A percentile compares a stretch with the other conserved stretches of the same genome.
Evolutionary conservation across 2,797 vertebrate genomes (phyloP).

Genomic region (Triplophysa yarkandensis): DNA sequence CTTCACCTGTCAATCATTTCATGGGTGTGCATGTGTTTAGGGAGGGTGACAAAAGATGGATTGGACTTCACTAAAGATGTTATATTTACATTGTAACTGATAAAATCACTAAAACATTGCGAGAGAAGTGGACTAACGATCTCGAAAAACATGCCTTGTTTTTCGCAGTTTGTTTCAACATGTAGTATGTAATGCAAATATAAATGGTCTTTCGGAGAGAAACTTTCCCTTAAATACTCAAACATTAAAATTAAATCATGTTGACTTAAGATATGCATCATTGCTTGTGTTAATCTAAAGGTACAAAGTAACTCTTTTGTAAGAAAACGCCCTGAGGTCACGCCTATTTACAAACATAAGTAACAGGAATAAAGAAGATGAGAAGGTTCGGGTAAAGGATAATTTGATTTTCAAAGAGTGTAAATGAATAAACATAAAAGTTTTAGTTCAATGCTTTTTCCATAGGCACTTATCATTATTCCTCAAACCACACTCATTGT

Average conservation of each 20-base stretch:
- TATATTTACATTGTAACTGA: not conserved
- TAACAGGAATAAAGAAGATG: not conserved
- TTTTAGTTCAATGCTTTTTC: constrained; percentile 63
- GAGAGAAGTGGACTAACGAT: not conserved
- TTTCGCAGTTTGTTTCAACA: no score
- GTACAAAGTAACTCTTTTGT: not conserved
- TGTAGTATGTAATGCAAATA: not conserved
- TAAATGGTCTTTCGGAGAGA: no score
- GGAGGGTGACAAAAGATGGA: constrained; percentile 22
- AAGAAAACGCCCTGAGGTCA: constrained; percentile 1
- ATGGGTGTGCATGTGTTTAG: not conserved
- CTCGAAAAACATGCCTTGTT: no score
- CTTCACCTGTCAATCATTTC: constrained; percentile 17
- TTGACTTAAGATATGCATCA: not conserved
- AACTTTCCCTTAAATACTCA: not conserved
- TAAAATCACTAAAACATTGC: not conserved
- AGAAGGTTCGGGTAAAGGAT: no score
- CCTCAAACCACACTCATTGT: constrained; percentile 44
- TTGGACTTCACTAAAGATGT: not conserved
- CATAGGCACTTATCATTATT: constrained; percentile 72
- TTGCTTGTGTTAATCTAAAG: not conserved
- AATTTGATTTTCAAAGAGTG: no score
- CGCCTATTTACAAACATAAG: not conserved
- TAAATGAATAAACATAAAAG: not conserved
- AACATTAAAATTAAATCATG: not conserved